Evolutionary conservation across 2,888 invertebrate genomes (phyloP), one percentile per base, ranked within the genome.

Genomic region (Saturnia pavonia): DNA sequence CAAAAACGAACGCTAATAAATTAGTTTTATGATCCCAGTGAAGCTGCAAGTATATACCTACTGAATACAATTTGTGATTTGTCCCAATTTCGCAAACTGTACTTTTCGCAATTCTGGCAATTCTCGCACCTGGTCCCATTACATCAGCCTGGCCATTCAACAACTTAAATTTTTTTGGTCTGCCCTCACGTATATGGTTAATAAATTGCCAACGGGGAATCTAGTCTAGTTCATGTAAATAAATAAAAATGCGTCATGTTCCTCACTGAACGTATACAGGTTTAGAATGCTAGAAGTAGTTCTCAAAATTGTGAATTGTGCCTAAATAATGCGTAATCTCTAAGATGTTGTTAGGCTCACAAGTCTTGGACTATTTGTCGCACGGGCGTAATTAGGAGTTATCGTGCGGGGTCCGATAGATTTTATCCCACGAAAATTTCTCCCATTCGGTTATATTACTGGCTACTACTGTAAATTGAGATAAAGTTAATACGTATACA

Each of bases 231-330:
- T 22, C 9, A 54, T 7, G 22, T 22, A 54, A 54, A 22, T 1
- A 54, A n/a, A 54, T 54, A 54, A 9, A 42, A 54, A 40, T 57
- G 19, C 40, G 25, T 12, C 19, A 14, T 68, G 27, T 67, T 70
- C 70, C 70, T 70, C 70, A 27, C 70, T 70, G 57, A 63, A 73
- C 76, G 45, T 63, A 42, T n/a, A 27, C 68, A 68, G 27, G 25
- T 82, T 75, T 91, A 92, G 90, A 86, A 87, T 85, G 92, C 92
- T 92, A 93, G 92, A 48, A 80, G 76, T 92, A 91, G 90, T 85
- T 82, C 85, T 85, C 82, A 80, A 60, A 78, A 91, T n/a, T 85
- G 88, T 91, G 90, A 92, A 90, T 90, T 86, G 93, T 94, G 93
- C 93, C 93, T 94, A 88, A 88, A 88, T 83, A 87, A 88, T 76